These are phyloP conservation scores for Calycopis cecrops DNA, from an alignment of 1,140 invertebrate species.

Conservation along the genomic window DNA sequence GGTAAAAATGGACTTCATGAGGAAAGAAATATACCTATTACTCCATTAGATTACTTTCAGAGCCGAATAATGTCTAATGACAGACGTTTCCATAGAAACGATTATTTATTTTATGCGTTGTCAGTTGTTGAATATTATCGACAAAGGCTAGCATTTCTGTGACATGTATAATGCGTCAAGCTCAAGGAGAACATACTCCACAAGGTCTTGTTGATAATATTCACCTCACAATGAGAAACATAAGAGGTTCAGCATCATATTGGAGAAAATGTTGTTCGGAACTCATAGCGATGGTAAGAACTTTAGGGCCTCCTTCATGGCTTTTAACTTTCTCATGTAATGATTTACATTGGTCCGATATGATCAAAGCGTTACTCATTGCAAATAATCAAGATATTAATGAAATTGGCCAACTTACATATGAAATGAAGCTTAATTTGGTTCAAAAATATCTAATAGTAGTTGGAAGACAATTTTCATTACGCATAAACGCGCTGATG, in stretches of 20 bases:
- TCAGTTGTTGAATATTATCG: slow-evolving; percentile 28
- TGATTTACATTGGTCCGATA: slow-evolving; percentile 32
- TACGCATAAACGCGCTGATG: slow-evolving; percentile 28
- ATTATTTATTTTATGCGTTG: slow-evolving; percentile 33
- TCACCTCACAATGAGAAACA: slow-evolving; percentile 32
- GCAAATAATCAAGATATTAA: slow-evolving; percentile 17
- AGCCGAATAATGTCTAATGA: slow-evolving; percentile 23
- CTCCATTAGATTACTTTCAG: slow-evolving; percentile 34
- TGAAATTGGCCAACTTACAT: slow-evolving; percentile 13
- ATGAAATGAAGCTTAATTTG: slow-evolving; percentile 14
- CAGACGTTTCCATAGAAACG: slow-evolving; percentile 28
- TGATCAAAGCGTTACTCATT: slow-evolving; percentile 30
- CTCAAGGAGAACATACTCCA: slow-evolving; percentile 22
- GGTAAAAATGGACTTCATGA: slow-evolving; percentile 17
- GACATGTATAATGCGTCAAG: slow-evolving; percentile 23
- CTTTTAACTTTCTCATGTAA: slow-evolving; percentile 29
- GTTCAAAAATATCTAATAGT: slow-evolving; percentile 29
- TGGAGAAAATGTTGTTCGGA: slow-evolving; percentile 27
- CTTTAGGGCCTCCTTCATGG: slow-evolving; percentile 27
- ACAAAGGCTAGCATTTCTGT: slow-evolving; percentile 28
- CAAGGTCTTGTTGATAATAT: slow-evolving; percentile 28
- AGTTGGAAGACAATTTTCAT: slow-evolving; percentile 27
- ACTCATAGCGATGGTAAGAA: slow-evolving; percentile 30
- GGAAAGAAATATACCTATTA: slow-evolving; percentile 20
- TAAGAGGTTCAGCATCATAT: slow-evolving; percentile 25